Base-by-base conservation (phyloP, 2,888 invertebrate species). In the Caenorhabditis sp. region DNA sequence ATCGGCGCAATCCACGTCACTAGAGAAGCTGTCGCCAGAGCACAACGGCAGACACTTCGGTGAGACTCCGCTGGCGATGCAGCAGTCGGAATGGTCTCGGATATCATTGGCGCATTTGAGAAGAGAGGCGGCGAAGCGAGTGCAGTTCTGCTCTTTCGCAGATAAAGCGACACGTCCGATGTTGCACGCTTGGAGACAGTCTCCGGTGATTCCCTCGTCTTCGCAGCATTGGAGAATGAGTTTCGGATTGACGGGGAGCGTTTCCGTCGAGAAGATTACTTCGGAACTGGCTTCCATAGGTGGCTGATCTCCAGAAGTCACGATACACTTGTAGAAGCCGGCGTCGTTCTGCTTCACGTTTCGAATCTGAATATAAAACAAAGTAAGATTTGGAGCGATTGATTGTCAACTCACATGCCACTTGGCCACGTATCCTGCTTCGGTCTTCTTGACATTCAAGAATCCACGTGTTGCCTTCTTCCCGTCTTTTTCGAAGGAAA, bases 51-150 rank as follows among this genome's bases (percentile, higher is more conserved):
- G 61, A 61, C 83, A 84, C 32, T 74, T 66, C 8, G 53, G 41
- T 1, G 72, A 52, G 5, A 84, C 80, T 7, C 75, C 71, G 15
- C 58, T 56, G 8, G 56, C 65, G 2, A 74, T 48, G 45, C 83
- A 84, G 41, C 83, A 84, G 32, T 84, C 83, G 6, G 79, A 76
- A 62, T 84, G 83, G 59, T 84, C 83, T 7, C 78, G 63, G n/a
- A 72, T 58, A 41, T 82, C 82, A 1, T 63, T 43, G 3, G 83
- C 81, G 43, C 83, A 84, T 58, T 80, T 82, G 24, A 84, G 76
- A 20, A 81, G 59, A 8, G 75, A 41, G 9, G 46, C 22, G 0
- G 79, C 73, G 52, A 75, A 77, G 5, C 65, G 30, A 1, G 73
- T 45, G 55, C 83, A 83, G 39, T 79, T 80, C 45, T 48, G 41